These are phyloP conservation scores for Platypus cylindrus DNA, from an alignment of 2,888 invertebrate genomes.

Conservation along the genomic window DNA sequence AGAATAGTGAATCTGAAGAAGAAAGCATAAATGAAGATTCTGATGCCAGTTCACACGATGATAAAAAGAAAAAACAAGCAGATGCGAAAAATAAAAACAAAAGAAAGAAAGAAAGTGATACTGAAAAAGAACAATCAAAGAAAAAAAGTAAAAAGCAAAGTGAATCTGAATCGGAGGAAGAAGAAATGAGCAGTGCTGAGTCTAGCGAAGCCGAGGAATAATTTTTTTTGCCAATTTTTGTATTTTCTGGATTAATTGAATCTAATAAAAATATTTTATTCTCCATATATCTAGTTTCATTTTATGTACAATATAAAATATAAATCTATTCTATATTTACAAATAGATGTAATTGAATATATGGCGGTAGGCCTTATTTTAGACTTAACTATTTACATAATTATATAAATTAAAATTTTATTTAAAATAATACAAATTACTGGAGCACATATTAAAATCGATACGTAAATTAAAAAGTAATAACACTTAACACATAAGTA, in stretches of 20 bases:
- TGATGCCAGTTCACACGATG: conserved; percentile 45
- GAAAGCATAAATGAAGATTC: conserved; percentile 36
- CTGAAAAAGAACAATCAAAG: conserved; percentile 29
- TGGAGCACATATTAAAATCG: conserved; percentile 6
- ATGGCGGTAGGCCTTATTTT: neutral
- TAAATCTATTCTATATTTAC: conserved; percentile 1
- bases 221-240: too few relatives aligned
- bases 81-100: conserved; percentile 26
- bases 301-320: conserved; percentile 1
- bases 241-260: too few relatives aligned
- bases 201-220: conserved; percentile 33
- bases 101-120: conserved; percentile 35
- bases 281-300: too few relatives aligned
- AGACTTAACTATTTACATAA: conserved; percentile 6
- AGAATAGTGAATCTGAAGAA: conserved; percentile 28
- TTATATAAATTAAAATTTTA: conserved; percentile 4
- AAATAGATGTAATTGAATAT: conserved; percentile 1
- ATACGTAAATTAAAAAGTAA: too few relatives aligned
- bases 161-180: conserved; percentile 53
- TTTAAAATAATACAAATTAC: conserved; percentile 4
- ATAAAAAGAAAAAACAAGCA: conserved; percentile 19
- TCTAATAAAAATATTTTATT: too few relatives aligned
- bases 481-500: too few relatives aligned
- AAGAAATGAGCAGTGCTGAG: conserved; percentile 31
- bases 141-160: conserved; percentile 19